phyloP scores from a whole-genome alignment of 2,113 vertebrate species.

The Perognathus longimembris region DNA sequence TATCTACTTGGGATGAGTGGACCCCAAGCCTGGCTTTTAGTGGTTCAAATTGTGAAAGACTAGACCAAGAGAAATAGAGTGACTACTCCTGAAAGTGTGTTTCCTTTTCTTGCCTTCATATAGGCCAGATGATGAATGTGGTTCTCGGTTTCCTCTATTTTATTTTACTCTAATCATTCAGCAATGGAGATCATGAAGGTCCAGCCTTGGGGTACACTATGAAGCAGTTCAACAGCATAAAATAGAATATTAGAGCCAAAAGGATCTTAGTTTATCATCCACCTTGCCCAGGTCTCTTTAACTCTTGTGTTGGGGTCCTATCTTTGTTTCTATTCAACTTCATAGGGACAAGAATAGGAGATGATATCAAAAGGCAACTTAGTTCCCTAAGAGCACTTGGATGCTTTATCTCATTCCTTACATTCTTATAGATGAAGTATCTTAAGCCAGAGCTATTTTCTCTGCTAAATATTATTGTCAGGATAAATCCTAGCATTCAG shows the following conservation, averaged over 20 bases:
- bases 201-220: not conserved
- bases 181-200: not conserved
- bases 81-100: not conserved
- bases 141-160: not conserved
- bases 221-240: not conserved
- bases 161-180: not conserved
- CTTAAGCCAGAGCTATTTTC: conserved; percentile 48
- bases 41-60: not conserved
- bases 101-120: conserved; percentile 23
- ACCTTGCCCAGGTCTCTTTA: conserved; percentile 19
- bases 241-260: not conserved
- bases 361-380: not conserved
- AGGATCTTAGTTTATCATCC: not conserved
- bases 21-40: not conserved
- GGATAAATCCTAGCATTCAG: conserved; percentile 54
- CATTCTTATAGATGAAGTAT: not conserved
- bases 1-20: not conserved
- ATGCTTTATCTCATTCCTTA: not conserved
- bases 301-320: conserved; percentile 30
- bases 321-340: conserved; percentile 30
- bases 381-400: conserved; percentile 17
- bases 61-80: not conserved
- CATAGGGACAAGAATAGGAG: not conserved
- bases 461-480: conserved; percentile 23
- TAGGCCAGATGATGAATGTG: not conserved